These are phyloP conservation scores for Pseudorhiza aurosa DNA, from an alignment of 30 jellyfish, hydroid and myxozoan species.

Conservation along the genomic window DNA sequence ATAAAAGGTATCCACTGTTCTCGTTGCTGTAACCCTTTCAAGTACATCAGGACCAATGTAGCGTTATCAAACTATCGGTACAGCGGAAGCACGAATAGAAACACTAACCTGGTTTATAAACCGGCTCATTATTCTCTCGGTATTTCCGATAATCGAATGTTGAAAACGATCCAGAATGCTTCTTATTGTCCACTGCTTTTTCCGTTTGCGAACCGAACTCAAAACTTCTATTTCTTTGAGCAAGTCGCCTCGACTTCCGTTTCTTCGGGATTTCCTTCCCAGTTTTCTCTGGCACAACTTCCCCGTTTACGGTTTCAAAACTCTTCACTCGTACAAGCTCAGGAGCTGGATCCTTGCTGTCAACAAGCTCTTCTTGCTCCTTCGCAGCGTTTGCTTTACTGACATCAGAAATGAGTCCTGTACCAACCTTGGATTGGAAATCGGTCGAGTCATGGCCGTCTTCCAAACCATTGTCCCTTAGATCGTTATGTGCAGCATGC, in stretches of 20 bases:
- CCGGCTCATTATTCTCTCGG: conserved; percentile 12
- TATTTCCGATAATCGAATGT: conserved; percentile 62
- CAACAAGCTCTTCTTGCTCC: neutral
- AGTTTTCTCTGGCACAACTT: neutral
- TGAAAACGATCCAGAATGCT: conserved; percentile 73
- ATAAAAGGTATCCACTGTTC: too few relatives aligned
- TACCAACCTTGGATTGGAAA: neutral
- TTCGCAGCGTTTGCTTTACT: neutral
- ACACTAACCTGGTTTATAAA: conserved; percentile 35
- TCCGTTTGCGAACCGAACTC: conserved; percentile 59
- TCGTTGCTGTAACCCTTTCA: too few relatives aligned
- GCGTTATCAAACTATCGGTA: too few relatives aligned
- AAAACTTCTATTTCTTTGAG: conserved; percentile 66
- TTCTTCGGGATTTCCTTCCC: neutral
- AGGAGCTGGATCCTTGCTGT: neutral
- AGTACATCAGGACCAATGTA: too few relatives aligned
- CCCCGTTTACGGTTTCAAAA: neutral
- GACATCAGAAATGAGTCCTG: neutral
- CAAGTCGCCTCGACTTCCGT: conserved; percentile 32
- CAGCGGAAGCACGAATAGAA: neutral
- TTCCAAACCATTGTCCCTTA: neutral
- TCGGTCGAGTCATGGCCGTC: neutral
- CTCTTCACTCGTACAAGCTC: neutral
- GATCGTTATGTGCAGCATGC: conserved; percentile 13
- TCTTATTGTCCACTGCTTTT: conserved; percentile 32